Percentiles rank a stretch among this genome's conserved stretches.
Conservation (phyloP, 2,113 vertebrate species). For the Smithornis capensis region DNA sequence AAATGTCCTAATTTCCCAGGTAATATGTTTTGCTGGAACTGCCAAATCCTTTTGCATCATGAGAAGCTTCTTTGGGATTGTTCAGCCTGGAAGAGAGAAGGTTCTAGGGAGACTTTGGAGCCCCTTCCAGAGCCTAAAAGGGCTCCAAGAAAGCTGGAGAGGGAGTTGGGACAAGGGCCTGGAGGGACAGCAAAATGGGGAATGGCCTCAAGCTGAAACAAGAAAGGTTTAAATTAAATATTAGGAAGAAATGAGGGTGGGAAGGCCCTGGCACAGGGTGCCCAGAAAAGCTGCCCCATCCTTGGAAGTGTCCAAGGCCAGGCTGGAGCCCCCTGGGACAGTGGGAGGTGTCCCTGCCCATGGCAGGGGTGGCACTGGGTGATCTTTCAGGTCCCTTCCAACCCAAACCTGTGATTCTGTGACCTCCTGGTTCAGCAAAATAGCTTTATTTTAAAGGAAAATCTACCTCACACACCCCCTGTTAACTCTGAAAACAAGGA, state of each 20-base stretch:
- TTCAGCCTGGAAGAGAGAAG: neutral
- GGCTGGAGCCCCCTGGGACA: neutral
- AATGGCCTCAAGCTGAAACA: accelerated
- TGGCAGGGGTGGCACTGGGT: neutral
- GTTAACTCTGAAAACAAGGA: neutral
- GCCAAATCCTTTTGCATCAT: neutral
- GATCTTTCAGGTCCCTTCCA: accelerated
- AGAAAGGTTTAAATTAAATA: accelerated
- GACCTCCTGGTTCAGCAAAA: neutral
- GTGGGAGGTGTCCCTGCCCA: neutral
- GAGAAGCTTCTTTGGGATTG: neutral
- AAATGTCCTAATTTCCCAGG: neutral
- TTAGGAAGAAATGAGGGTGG: neutral
- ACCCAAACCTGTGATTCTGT: neutral
- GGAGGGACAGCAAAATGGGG: neutral
- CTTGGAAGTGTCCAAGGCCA: neutral
- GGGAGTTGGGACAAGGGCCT: neutral
- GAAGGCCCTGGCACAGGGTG: accelerated
- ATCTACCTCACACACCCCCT: accelerated
- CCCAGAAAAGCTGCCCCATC: neutral
- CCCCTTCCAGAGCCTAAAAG: neutral
- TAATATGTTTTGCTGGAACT: neutral
- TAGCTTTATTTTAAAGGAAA: neutral
- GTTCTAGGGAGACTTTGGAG: neutral
- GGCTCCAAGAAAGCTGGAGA: neutral